Percentiles rank a stretch among this genome's conserved stretches.
Conservation (phyloP, 2,888 invertebrate genomes). For the Dromius quadrimaculatus region DNA sequence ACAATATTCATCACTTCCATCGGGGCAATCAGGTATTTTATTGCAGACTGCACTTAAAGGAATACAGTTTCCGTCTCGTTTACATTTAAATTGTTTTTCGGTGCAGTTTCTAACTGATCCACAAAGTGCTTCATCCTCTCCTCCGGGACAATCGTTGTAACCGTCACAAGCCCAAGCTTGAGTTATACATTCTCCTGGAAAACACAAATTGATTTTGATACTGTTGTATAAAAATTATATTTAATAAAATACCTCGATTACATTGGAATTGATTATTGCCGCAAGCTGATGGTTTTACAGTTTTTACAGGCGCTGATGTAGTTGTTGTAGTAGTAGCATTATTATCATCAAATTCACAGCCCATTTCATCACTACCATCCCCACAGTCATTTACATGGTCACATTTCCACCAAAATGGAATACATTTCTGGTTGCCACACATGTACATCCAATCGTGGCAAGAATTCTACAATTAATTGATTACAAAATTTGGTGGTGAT, state of each 20-base stretch:
- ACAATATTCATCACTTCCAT: slow-evolving; percentile 69
- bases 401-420: slow-evolving; percentile 86
- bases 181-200: slow-evolving; percentile 71
- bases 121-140: slow-evolving; percentile 73
- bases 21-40: slow-evolving; percentile 69
- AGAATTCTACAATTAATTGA: slow-evolving; percentile 59
- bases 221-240: slow-evolving; percentile 57
- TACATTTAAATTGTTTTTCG: slow-evolving; percentile 71
- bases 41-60: slow-evolving; percentile 68
- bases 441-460: slow-evolving; percentile 85
- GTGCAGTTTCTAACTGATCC: slow-evolving; percentile 61
- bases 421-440: slow-evolving; percentile 77
- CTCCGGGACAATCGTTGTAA: slow-evolving; percentile 70
- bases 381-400: slow-evolving; percentile 83
- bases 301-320: slow-evolving; percentile 58
- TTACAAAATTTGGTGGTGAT: slow-evolving; percentile 1
- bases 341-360: slow-evolving; percentile 52
- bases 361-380: slow-evolving; percentile 79
- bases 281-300: slow-evolving; percentile 63
- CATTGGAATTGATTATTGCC: slow-evolving; percentile 72
- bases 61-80: slow-evolving; percentile 74
- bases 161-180: slow-evolving; percentile 75
- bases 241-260: slow-evolving; percentile 61
- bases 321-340: slow-evolving; percentile 53
- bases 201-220: slow-evolving; percentile 55